Percentiles rank a stretch among this genome's conserved stretches.
These are phyloP conservation scores for Taenioides sp. DNA, from an alignment of 2,797 vertebrate genomes.

Conservation along the genomic window DNA sequence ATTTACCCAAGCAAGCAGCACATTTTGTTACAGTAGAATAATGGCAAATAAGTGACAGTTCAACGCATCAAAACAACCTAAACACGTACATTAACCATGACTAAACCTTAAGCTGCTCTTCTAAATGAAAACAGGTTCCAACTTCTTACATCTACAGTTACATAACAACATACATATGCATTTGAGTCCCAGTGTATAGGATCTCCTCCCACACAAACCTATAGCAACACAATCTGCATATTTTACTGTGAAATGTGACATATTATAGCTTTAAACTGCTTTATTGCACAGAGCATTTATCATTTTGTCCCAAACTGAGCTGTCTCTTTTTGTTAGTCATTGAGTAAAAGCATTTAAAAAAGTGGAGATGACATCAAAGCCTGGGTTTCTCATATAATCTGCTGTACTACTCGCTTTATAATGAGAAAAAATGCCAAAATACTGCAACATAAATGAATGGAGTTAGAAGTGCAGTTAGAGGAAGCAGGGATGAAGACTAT, in stretches of 20 bases:
- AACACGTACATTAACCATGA: background rate
- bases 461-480: constrained; percentile 25
- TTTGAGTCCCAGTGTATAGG: background rate
- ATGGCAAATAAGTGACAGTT: background rate
- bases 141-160: constrained; percentile 1
- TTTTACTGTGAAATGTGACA: background rate
- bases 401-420: constrained; percentile 31
- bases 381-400: constrained; percentile 37
- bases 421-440: constrained; percentile 32
- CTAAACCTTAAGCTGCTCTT: background rate
- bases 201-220: constrained; percentile 1
- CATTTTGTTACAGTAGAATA: background rate
- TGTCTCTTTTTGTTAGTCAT: constrained; percentile 16
- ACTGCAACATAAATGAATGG: constrained; percentile 19
- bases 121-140: background rate
- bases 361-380: constrained; percentile 27
- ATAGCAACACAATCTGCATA: background rate
- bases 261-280: background rate
- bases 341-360: constrained; percentile 19
- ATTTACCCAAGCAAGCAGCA: background rate
- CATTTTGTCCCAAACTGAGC: constrained; percentile 3
- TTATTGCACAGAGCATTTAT: background rate
- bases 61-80: background rate
- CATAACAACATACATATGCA: background rate
- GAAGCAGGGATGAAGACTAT: constrained; percentile 49